Evolutionary conservation across 2,797 vertebrate species (phyloP).

Genomic region (Kryptolebias ocellatus): DNA sequence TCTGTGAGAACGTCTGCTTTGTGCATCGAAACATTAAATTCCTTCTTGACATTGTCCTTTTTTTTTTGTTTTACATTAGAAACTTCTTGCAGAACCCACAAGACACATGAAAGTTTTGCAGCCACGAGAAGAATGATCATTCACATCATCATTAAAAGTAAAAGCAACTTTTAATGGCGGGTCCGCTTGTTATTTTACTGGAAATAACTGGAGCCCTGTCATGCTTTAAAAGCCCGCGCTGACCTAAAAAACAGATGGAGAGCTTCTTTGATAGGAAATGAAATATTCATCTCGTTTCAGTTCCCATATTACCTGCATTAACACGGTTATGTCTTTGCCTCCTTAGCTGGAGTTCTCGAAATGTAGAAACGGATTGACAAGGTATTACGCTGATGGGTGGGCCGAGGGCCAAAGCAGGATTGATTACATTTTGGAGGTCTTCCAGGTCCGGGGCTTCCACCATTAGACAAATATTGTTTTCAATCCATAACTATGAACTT

Average conservation of each 20-base stretch:
- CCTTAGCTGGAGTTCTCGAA: slow-evolving; percentile 36
- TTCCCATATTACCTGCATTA: slow-evolving; percentile 30
- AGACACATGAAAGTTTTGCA: slow-evolving; percentile 54
- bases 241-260: slow-evolving; percentile 63
- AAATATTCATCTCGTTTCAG: slow-evolving; percentile 57
- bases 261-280: slow-evolving; percentile 35
- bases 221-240: slow-evolving; percentile 50
- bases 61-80: slow-evolving; percentile 10
- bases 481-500: slow-evolving; percentile 57
- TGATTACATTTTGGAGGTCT: slow-evolving; percentile 56
- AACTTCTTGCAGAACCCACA: slow-evolving; percentile 40
- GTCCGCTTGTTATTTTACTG: slow-evolving; percentile 59
- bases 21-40: slow-evolving; percentile 26
- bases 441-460: slow-evolving; percentile 53
- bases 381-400: slow-evolving; percentile 37
- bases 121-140: slow-evolving; percentile 47
- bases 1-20: slow-evolving; percentile 5
- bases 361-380: slow-evolving; percentile 47
- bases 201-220: slow-evolving; percentile 58
- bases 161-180: slow-evolving; percentile 74
- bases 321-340: slow-evolving; percentile 33
- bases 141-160: slow-evolving; percentile 71
- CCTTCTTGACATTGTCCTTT: slow-evolving; percentile 20
- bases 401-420: slow-evolving; percentile 60
- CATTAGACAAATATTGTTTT: slow-evolving; percentile 57